Conservation (phyloP, 2,797 vertebrate species). For the Sebastes steindachneri region DNA sequence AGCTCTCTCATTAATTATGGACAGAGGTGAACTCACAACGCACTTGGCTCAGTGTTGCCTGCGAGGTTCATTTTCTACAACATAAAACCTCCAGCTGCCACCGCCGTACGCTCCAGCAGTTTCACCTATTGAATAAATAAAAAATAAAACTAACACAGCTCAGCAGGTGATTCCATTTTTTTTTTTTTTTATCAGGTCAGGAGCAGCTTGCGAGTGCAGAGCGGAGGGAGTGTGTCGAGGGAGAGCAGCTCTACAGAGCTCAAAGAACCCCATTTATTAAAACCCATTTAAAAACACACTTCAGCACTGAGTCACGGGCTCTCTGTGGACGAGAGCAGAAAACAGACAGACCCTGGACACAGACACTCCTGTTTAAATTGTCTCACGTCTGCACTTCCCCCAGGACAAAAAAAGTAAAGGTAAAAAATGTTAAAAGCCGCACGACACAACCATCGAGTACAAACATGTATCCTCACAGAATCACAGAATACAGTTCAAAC, state of each 20-base stretch:
- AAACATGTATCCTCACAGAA: background rate
- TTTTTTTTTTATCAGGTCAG: conserved; percentile 52
- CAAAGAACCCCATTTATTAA: conserved; percentile 52
- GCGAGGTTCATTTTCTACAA: conserved; percentile 31
- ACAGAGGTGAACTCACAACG: background rate
- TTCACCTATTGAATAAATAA: conserved; percentile 29
- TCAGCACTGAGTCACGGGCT: conserved; percentile 17
- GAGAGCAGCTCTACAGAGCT: conserved; percentile 20
- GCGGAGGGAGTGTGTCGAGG: conserved; percentile 11
- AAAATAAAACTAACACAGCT: conserved; percentile 10
- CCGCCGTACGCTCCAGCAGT: conserved; percentile 21
- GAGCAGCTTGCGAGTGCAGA: conserved; percentile 46
- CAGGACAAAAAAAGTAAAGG: background rate
- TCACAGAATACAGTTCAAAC: background rate
- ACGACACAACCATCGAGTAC: too few species aligned
- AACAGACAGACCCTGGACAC: background rate
- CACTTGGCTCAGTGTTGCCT: background rate
- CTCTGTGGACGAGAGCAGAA: conserved; percentile 1
- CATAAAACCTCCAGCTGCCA: conserved; percentile 36
- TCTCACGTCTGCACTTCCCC: background rate
- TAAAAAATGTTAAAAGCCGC: background rate
- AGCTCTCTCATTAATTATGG: conserved; percentile 13
- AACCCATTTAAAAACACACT: conserved; percentile 44
- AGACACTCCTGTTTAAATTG: background rate
- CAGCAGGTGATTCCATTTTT: conserved; percentile 39